These are phyloP conservation scores for Caranx melampygus DNA, from an alignment of 2,113 vertebrate species.

Conservation along the genomic window DNA sequence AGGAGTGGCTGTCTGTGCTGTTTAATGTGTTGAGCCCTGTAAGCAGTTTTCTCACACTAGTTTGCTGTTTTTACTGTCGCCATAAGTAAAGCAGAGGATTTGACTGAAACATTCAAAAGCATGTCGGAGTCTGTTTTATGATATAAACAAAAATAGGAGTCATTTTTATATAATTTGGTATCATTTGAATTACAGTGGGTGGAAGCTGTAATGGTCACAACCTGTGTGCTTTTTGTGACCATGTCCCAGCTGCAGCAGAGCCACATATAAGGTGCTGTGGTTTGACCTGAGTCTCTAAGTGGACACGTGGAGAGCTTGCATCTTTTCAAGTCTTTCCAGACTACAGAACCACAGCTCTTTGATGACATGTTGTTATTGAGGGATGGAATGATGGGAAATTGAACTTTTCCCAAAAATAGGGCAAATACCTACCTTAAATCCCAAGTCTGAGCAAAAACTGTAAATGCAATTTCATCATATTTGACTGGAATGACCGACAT, in stretches of 20 bases:
- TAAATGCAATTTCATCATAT: slow-evolving; percentile 47
- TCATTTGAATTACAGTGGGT: slow-evolving; percentile 39
- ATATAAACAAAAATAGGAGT: slow-evolving; percentile 24
- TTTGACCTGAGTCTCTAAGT: slow-evolving; percentile 65
- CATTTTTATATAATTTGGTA: slow-evolving; percentile 26
- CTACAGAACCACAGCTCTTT: slow-evolving; percentile 68
- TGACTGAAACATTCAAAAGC: slow-evolving; percentile 17
- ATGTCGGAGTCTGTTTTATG: background rate
- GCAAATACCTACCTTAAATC: slow-evolving; percentile 48
- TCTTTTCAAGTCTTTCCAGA: slow-evolving; percentile 65
- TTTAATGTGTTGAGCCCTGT: slow-evolving; percentile 44
- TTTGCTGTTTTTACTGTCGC: slow-evolving; percentile 16
- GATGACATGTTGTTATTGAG: slow-evolving; percentile 65
- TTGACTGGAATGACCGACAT: slow-evolving; percentile 7
- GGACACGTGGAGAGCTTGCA: slow-evolving; percentile 51
- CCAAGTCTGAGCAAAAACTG: slow-evolving; percentile 30
- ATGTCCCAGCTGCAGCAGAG: slow-evolving; percentile 27
- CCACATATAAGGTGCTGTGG: slow-evolving; percentile 72
- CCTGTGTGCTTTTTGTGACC: slow-evolving; percentile 48
- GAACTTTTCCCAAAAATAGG: slow-evolving; percentile 62
- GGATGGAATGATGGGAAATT: slow-evolving; percentile 63
- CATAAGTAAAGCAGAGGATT: slow-evolving; percentile 26
- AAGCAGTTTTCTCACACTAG: slow-evolving; percentile 52
- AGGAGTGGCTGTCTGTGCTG: slow-evolving; percentile 50
- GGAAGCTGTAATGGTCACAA: slow-evolving; percentile 34